Evolutionary conservation across 2,888 invertebrate species (phyloP), one percentile per base, ranked within the genome.

Genomic region (Pelosia muscerda): DNA sequence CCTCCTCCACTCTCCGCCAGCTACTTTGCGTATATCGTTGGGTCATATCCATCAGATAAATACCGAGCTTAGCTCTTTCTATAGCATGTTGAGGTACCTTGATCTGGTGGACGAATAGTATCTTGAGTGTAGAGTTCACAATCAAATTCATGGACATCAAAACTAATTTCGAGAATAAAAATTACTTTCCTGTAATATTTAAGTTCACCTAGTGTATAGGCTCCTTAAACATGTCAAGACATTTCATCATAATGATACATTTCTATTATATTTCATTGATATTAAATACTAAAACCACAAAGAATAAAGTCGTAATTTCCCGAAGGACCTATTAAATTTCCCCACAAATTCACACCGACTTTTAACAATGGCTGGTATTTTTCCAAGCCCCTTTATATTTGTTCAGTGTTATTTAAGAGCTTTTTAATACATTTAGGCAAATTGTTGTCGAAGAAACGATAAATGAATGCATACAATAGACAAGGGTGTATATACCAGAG

Each of bases 281-380:
- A 68, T 58, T 64, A 57, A 57, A 62, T 53, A 65, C 55, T 55
- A 22, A 59, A 57, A 19, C 53, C 38, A 53, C 60, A 22, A 58
- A 66, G 64, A 28, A 68, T 63, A 63, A 72, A n/a, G 11, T 9
- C 26, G 42, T 70, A 65, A 78, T 78, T 77, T 77, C 75, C 73
- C 75, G 0, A 26, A 55, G 57, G 68, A 2, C 62, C 42, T 49
- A 68, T 77, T 63, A 67, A 55, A 26, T 26, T 26, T 68, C n/a
- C 28, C 57, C 54, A 62, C 61, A 58, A 72, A 72, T 67, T 68
- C 26, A 59, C 62, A 55, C 31, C 19, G 22, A 53, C 42, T 66
- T 69, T 42, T 31, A 49, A 72, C 65, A 72, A 66, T 56, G 59
- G 59, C 54, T 65, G 42, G 11, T 59, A 25, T 65, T 66, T 68